Base-by-base conservation (phyloP, 1,140 invertebrate genomes). In the Pollicipes pollicipes region DNA sequence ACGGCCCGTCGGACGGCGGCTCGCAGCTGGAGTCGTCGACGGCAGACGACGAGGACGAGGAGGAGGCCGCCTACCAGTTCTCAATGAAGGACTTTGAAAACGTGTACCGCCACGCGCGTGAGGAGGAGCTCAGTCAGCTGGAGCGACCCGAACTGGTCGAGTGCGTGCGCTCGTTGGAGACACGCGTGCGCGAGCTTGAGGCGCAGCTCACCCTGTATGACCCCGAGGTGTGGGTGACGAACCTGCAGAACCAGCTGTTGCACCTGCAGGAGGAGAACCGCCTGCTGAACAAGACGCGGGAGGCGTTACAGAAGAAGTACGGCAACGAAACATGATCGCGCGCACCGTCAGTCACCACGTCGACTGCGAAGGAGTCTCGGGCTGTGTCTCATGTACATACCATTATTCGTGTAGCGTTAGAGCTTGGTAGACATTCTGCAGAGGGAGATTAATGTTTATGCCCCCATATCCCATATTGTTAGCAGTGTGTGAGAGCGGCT, bases 71-170 rank as follows among this genome's bases (percentile, higher is more conserved):
- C 3, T 68, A 73, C 32, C 73, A 72, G 16, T 79, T 76, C 72
- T 77, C 76, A 70, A 73, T 73, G 64, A 72, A 74, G 31, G 78
- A 79, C 71, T 79, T 79, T 74, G 77, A 79, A 72, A 75, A 64
- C n/a, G 75, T 75, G 2, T 79, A 78, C 68, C 71, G 75, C 30
- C 73, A 70, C 30, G 74, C 75, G 35, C 74, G 76, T 58, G 75
- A 74, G 31, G 77, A 79, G 68, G 74, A 77, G 67, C 71, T 79
- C 4, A 68, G 58, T n/a, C 73, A 77, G 16, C 72, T 79, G 6
- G 71, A 77, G 16, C 68, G 70, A 6, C 28, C 72, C 2, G 72
- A 73, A n/a, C 73, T 75, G 45, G 68, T 73, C 37, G 63, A 68
- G 64, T 67, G 73, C 29, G 37, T 72, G 17, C 63, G 27, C 24